Evolutionary conservation across 2,797 vertebrate species (phyloP).

Genomic region (Nyctalus aviator): DNA sequence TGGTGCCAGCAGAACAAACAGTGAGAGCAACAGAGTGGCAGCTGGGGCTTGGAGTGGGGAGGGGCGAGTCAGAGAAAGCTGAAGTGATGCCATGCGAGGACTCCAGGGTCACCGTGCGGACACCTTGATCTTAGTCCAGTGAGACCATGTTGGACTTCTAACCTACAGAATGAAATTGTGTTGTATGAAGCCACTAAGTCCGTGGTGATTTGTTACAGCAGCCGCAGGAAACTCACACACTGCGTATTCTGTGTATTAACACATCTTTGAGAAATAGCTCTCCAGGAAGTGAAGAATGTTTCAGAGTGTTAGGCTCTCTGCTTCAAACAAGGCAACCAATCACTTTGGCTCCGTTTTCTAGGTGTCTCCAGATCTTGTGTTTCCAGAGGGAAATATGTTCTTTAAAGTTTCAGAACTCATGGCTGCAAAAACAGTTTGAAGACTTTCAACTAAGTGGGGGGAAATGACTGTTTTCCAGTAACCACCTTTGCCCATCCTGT

Average conservation of each 20-base stretch:
- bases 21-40: background rate
- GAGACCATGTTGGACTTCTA: background rate
- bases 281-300: background rate
- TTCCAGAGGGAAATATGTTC: background rate
- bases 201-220: background rate
- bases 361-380: background rate
- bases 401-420: background rate
- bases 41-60: background rate
- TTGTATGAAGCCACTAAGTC: background rate
- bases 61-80: background rate
- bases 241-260: background rate
- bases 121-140: background rate
- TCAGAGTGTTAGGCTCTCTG: background rate
- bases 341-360: background rate
- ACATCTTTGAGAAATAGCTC: background rate
- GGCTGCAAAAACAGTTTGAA: background rate
- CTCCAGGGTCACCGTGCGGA: fast-evolving
- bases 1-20: background rate
- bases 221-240: background rate
- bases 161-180: background rate
- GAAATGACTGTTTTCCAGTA: background rate
- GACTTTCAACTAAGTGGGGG: background rate
- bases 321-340: background rate
- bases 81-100: background rate
- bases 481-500: background rate